phyloP scores from a whole-genome alignment of 2,797 vertebrate species.

The Acanthornis magna region DNA sequence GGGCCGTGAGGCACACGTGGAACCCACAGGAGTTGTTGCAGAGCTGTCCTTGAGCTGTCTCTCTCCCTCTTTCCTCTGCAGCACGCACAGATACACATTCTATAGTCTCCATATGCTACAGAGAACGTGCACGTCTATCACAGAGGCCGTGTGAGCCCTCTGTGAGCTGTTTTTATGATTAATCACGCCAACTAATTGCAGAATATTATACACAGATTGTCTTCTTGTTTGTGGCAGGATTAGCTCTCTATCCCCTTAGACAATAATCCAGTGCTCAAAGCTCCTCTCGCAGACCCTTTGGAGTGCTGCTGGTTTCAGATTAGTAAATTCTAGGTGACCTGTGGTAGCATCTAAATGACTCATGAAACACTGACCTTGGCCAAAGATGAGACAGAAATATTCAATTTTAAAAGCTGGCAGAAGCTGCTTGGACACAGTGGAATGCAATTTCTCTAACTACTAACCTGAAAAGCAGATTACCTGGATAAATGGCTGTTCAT shows the following conservation, averaged over 20 bases:
- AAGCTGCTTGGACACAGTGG: neutral
- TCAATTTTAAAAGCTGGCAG: neutral
- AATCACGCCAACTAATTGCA: neutral
- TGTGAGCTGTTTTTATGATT: neutral
- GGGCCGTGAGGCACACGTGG: accelerated
- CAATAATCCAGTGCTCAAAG: neutral
- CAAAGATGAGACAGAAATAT: neutral
- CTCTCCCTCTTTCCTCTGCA: neutral
- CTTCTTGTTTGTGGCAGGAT: neutral
- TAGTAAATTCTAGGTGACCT: neutral
- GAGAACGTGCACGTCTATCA: neutral
- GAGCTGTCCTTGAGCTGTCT: neutral
- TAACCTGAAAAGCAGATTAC: neutral
- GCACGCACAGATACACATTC: accelerated
- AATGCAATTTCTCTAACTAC: neutral
- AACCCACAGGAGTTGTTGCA: neutral
- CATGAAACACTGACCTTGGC: neutral
- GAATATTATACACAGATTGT: neutral
- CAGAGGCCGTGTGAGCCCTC: neutral
- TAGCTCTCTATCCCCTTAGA: neutral
- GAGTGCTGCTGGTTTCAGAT: neutral
- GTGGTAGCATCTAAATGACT: neutral
- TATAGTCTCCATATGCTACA: neutral
- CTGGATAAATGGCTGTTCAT: neutral
- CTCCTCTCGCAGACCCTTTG: neutral